Conservation (phyloP, 2,888 invertebrate genomes). For the Agrotis puta region DNA sequence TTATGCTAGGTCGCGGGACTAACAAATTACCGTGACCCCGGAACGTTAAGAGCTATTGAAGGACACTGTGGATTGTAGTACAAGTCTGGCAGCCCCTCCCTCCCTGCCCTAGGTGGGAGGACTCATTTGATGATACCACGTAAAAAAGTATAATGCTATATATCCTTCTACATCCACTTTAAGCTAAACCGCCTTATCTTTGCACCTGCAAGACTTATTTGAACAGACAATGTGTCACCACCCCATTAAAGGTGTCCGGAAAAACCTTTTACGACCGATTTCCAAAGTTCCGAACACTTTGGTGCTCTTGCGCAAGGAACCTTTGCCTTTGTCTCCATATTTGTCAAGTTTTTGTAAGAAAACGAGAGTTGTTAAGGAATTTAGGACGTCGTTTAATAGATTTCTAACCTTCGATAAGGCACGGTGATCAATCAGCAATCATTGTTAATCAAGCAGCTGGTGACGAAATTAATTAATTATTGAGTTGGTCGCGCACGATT, state of each 20-base stretch:
- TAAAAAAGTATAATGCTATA: no score
- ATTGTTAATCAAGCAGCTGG: constrained; percentile 38
- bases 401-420: constrained; percentile 56
- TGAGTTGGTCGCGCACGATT: constrained; percentile 29
- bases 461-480: constrained; percentile 51
- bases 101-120: no score
- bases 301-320: constrained; percentile 42
- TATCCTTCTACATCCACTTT: not conserved
- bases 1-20: no score
- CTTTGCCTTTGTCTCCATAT: constrained; percentile 48
- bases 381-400: constrained; percentile 44
- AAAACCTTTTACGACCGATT: constrained; percentile 40
- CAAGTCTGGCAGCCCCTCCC: no score
- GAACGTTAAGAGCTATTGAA: no score
- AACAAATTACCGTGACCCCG: no score
- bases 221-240: constrained; percentile 25
- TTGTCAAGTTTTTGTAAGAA: constrained; percentile 52
- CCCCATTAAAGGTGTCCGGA: constrained; percentile 29
- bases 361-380: constrained; percentile 37
- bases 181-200: not conserved
- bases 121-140: no score
- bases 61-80: no score
- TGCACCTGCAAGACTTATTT: constrained; percentile 13
- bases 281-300: constrained; percentile 24
- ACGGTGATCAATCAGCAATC: constrained; percentile 22